These are phyloP conservation scores for Poecilia gillii DNA, from an alignment of 2,797 vertebrate species.

Conservation along the genomic window DNA sequence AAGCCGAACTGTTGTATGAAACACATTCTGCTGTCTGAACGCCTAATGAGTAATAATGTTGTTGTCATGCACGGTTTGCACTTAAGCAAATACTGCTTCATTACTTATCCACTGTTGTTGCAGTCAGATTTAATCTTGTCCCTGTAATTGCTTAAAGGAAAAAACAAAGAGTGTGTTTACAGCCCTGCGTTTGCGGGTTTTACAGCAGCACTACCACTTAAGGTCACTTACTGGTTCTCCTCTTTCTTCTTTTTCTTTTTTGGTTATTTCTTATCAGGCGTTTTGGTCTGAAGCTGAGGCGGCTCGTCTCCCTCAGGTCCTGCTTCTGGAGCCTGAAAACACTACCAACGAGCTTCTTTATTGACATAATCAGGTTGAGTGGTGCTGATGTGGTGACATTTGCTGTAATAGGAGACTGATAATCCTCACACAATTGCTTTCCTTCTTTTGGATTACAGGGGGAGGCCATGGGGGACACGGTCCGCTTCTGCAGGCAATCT, in stretches of 20 bases:
- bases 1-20: conserved; percentile 17
- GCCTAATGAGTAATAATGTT: conserved; percentile 48
- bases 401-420: conserved; percentile 72
- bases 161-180: conserved; percentile 39
- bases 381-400: conserved; percentile 77
- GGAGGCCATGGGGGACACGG: conserved; percentile 54
- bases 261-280: conserved; percentile 73
- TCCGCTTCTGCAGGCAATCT: conserved; percentile 60
- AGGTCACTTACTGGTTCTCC: conserved; percentile 52
- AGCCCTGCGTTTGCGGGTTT: conserved; percentile 32
- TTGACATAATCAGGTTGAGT: conserved; percentile 75
- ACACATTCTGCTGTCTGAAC: conserved; percentile 30
- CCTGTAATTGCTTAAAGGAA: conserved; percentile 49
- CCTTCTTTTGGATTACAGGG: conserved; percentile 50
- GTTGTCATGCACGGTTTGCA: conserved; percentile 50
- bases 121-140: conserved; percentile 52
- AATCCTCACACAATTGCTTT: conserved; percentile 75
- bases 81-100: conserved; percentile 42
- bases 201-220: conserved; percentile 35
- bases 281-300: conserved; percentile 41
- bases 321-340: conserved; percentile 56
- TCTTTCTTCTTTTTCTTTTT: conserved; percentile 15
- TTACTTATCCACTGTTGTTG: conserved; percentile 48
- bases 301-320: conserved; percentile 31
- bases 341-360: conserved; percentile 57